Base-by-base conservation (phyloP, 1,140 invertebrate species). In the Penaeus japonicus region DNA sequence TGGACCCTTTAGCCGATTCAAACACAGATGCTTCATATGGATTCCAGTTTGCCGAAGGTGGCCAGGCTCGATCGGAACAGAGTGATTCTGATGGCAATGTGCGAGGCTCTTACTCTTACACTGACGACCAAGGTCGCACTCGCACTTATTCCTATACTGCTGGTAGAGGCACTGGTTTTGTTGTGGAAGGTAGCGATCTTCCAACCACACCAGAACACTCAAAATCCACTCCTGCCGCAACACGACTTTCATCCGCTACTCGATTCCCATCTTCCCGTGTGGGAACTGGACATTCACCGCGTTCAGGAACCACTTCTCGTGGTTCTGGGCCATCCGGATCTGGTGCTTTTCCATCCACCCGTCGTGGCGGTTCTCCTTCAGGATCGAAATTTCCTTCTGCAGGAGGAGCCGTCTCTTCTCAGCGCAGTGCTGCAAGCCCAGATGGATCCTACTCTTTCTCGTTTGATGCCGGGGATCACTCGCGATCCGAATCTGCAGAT, bases 31-130 rank as follows among this genome's bases (percentile, higher is more conserved):
- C 89, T 27, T 90, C 90, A 2, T 91, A 91, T 73, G 90, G 85
- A 55, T 92, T 92, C 87, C 59, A 77, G 10, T 92, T 90, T 87
- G 87, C 86, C 57, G 91, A 90, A 0, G 89, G 77, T 22, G 91
- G 91, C 59, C 90, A 90, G 57, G 53, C 77, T 30, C 84, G 91
- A 10, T 73, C 85, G 47, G 91, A 92, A 65, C 81, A 35, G 17
- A 35, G 82, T 80, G 91, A 90, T 27, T 20, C 90, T 24, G 91
- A 92, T 59, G 91, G 91, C 20, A 91, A 87, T 54, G 92, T 92
- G 1, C 85, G 90, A 12, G 92, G 92, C 24, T 90, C 91, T 55
- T 92, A 92, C 90, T 91, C 91, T 65, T 92, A 92, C 89, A 91
- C 91, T 20, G 92, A 92, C 81, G 85, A 87, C 18, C 70, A 90